Base-by-base conservation (phyloP, 2,888 invertebrate genomes). In the Apeira syringaria region DNA sequence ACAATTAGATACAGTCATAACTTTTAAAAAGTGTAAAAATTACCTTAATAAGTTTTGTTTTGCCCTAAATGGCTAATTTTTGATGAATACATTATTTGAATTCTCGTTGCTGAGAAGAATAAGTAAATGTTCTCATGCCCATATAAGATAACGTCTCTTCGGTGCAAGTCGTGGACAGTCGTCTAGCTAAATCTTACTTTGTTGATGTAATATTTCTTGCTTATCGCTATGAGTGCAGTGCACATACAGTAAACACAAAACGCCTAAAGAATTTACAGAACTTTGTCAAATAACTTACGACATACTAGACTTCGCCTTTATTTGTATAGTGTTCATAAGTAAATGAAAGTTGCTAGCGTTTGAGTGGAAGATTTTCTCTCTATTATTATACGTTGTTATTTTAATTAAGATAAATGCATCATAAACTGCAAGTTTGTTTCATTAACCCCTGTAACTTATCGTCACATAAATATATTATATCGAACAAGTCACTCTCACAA, bases 221-320 rank as follows among this genome's bases (percentile, higher is more conserved):
- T 33, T 35, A 17, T 39, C 4, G 11, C 5, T 33, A 25, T 25
- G 27, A 34, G 24, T 10, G 6, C 17, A 13, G 4, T 5, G 20
- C 30, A 9, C 18, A 33, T n/a, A 34, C 18, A 33, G n/a, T n/a
- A n/a, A 30, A 27, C 37, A 26, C 7, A 38, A 9, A 25, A 25
- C n/a, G n/a, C n/a, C n/a, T n/a, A 11, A 18, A 35, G 18, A 36
- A 43, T 41, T 38, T 50, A 50, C 33, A 43, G n/a, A 29, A 29
- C 32, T 32, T 45, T 39, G 27, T 31, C 32, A 31, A 26, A 13
- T 40, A 15, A 34, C 25, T 35, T 34, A 43, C 26, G 26, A 26
- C n/a, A n/a, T n/a, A n/a, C n/a, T n/a, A n/a, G 15, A 3, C 15
- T 3, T 34, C 29, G 25, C 26, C 41, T 20, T 22, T 42, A 45